These are phyloP conservation scores for Tetraneura akinire DNA, from an alignment of 1,140 invertebrate species.

Conservation along the genomic window DNA sequence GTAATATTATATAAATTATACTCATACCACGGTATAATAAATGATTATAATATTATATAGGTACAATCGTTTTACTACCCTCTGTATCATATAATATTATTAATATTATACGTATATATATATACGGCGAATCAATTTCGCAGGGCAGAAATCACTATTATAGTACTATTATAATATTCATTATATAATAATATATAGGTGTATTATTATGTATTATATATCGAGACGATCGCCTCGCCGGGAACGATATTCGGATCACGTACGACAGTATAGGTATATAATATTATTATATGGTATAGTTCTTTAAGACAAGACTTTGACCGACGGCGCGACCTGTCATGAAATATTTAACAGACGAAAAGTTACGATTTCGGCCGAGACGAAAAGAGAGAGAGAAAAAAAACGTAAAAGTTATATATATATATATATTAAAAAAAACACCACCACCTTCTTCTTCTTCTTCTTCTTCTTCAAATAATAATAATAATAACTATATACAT, in stretches of 20 bases:
- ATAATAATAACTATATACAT: conserved; percentile 13
- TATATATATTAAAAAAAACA: conserved; percentile 33
- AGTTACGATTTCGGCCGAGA: not conserved
- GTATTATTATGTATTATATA: not conserved
- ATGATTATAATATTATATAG: too few species aligned
- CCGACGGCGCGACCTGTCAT: conserved; percentile 39
- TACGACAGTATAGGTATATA: not conserved
- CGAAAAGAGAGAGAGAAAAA: conserved; percentile 23
- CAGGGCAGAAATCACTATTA: conserved; percentile 12
- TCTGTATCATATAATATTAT: too few species aligned
- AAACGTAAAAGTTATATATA: not conserved
- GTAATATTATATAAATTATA: too few species aligned
- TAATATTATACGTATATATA: too few species aligned
- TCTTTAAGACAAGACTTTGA: conserved; percentile 24
- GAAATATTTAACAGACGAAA: conserved; percentile 51
- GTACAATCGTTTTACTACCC: too few species aligned
- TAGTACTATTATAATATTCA: too few species aligned
- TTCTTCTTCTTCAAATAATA: not conserved
- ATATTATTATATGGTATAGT: not conserved
- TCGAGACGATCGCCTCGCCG: too few species aligned
- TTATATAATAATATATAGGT: too few species aligned
- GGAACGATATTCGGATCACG: conserved; percentile 18
- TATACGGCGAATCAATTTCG: not conserved
- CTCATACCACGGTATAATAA: too few species aligned
- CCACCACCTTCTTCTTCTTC: too few species aligned